Conservation (phyloP, 2,888 invertebrate species). For the Serrognathus titanus region DNA sequence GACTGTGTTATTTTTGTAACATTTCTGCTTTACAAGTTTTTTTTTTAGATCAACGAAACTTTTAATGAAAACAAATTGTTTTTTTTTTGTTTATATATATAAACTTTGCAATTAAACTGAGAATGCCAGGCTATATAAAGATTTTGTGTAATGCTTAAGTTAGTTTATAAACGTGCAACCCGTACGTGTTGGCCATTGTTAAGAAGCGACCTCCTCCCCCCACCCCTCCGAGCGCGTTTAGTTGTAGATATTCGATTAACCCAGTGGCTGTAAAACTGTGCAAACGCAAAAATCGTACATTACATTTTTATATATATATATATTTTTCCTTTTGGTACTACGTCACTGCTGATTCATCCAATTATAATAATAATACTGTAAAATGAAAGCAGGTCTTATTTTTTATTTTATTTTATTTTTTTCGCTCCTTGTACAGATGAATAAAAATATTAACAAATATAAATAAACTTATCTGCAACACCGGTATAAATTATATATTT, state of each 20-base stretch:
- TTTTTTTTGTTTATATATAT: too few species aligned
- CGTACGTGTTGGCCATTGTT: constrained; percentile 42
- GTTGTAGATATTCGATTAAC: constrained; percentile 23
- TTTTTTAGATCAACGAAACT: too few species aligned
- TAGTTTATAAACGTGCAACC: constrained; percentile 33
- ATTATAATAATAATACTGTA: too few species aligned
- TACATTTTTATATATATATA: constrained; percentile 19
- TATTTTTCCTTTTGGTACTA: too few species aligned
- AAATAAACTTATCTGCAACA: constrained; percentile 29
- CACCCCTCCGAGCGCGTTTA: background rate
- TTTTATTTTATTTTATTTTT: constrained; percentile 13
- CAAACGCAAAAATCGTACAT: constrained; percentile 1
- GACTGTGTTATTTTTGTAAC: too few species aligned
- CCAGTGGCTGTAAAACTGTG: constrained; percentile 40
- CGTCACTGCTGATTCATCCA: constrained; percentile 16
- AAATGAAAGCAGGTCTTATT: background rate
- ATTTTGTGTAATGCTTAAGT: constrained; percentile 34
- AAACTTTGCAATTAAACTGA: constrained; percentile 13
- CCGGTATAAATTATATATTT: constrained; percentile 34
- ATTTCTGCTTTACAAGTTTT: too few species aligned
- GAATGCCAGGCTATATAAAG: constrained; percentile 42
- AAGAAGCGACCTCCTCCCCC: constrained; percentile 19
- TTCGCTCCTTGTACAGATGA: constrained; percentile 21
- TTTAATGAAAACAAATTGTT: too few species aligned
- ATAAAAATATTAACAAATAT: constrained; percentile 32